A percentile compares a stretch with the other conserved stretches of the same genome.
Evolutionary conservation across 2,797 vertebrate genomes (phyloP).

Genomic region (Gymnoscopelus braueri): DNA sequence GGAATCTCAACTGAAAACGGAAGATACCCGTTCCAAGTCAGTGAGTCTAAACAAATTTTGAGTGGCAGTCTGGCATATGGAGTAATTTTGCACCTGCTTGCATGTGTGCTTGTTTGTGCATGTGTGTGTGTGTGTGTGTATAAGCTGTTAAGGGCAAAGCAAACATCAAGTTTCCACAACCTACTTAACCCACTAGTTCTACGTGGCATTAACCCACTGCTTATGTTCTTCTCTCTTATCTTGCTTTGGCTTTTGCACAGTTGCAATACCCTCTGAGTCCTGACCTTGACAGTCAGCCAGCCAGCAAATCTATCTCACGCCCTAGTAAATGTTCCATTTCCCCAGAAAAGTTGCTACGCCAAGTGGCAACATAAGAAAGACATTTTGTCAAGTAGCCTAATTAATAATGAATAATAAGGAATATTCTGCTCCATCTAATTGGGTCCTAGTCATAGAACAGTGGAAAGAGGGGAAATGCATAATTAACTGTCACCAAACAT

Average conservation of each 20-base stretch:
- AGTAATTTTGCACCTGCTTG: conserved; percentile 19
- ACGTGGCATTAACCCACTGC: conserved; percentile 26
- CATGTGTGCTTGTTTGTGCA: conserved; percentile 7
- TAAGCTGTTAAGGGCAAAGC: neutral
- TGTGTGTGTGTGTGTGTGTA: conserved; percentile 8
- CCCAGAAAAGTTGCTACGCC: neutral
- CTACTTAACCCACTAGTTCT: neutral
- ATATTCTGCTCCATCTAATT: no score
- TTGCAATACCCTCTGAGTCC: no score
- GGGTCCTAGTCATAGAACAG: no score
- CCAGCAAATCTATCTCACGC: no score
- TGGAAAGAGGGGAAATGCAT: no score
- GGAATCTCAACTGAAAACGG: neutral
- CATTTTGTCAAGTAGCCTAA: neutral
- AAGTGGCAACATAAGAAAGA: neutral
- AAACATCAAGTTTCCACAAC: conserved; percentile 19
- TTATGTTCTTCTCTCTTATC: neutral
- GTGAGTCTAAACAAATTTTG: conserved; percentile 21
- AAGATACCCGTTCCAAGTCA: conserved; percentile 18
- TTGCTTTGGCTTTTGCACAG: no score
- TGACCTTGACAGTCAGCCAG: no score
- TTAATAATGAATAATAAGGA: no score
- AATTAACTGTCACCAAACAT: no score
- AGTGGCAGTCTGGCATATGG: neutral
- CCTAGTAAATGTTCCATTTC: neutral